A percentile compares a stretch with the other conserved stretches of the same genome.
These are phyloP conservation scores for Coranthus polyacanthus DNA, from an alignment of 2,797 vertebrate genomes.

Conservation along the genomic window DNA sequence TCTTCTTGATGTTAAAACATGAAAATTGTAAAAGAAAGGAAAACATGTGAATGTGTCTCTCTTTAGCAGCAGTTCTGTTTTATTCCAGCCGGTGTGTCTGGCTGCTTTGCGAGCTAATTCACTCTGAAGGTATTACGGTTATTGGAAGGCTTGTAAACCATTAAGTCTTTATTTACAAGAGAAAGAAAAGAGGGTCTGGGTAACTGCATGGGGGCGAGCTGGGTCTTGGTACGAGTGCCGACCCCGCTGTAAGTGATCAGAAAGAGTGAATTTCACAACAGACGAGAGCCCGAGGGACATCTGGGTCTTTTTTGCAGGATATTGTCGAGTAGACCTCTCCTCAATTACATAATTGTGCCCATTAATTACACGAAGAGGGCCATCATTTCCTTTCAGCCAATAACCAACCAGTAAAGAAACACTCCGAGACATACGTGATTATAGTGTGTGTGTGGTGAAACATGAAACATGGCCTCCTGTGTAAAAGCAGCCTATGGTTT, in stretches of 20 bases:
- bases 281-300: conserved; percentile 56
- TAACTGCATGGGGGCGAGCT: conserved; percentile 40
- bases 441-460: conserved; percentile 62
- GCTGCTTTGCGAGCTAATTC: conserved; percentile 77
- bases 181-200: conserved; percentile 72
- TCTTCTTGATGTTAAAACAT: conserved; percentile 18
- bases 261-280: conserved; percentile 45
- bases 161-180: conserved; percentile 85
- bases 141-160: conserved; percentile 85
- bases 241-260: conserved; percentile 75
- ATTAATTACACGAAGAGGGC: conserved; percentile 80
- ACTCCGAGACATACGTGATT: conserved; percentile 62
- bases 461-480: conserved; percentile 55
- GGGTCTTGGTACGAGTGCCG: conserved; percentile 66
- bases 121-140: conserved; percentile 84
- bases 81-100: conserved; percentile 58
- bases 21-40: conserved; percentile 4
- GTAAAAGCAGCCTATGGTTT: conserved; percentile 40
- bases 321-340: conserved; percentile 72
- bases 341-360: conserved; percentile 83
- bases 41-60: conserved; percentile 24
- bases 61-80: conserved; percentile 16
- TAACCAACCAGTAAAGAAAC: conserved; percentile 70
- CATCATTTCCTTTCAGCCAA: conserved; percentile 74
- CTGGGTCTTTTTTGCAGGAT: conserved; percentile 73